These are phyloP conservation scores for Mythimna vitellina DNA, from an alignment of 2,888 invertebrate species.

Conservation along the genomic window DNA sequence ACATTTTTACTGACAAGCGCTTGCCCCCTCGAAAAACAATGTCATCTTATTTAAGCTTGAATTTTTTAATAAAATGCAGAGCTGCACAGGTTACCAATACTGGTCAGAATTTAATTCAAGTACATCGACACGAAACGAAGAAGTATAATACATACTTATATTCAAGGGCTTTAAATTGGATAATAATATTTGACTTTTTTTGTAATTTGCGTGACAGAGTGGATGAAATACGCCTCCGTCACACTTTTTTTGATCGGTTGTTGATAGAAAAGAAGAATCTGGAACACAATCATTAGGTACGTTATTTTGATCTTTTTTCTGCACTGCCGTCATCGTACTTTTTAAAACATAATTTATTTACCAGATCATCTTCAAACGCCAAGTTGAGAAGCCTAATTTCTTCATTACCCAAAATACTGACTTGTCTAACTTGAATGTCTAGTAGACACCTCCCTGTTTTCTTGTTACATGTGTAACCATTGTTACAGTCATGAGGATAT, in stretches of 20 bases:
- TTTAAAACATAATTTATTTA: neutral
- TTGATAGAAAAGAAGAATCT: slow-evolving; percentile 12
- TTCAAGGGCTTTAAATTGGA: no score
- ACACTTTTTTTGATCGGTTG: no score
- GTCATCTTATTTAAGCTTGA: no score
- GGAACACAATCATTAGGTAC: neutral
- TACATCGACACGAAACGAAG: no score
- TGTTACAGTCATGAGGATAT: slow-evolving; percentile 20
- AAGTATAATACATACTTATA: no score
- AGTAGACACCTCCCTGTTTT: neutral
- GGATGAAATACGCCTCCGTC: no score
- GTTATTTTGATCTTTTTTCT: neutral
- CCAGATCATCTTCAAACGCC: neutral
- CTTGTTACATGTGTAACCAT: slow-evolving; percentile 3
- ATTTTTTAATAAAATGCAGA: no score
- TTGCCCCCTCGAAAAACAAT: no score
- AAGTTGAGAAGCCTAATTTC: neutral
- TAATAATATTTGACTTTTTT: no score
- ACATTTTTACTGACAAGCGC: neutral
- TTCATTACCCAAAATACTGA: neutral
- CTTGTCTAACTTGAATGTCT: neutral
- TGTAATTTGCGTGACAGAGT: no score
- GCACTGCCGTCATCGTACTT: neutral
- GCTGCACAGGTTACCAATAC: no score
- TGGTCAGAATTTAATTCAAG: no score